phyloP scores from a whole-genome alignment of 2,113 vertebrate species.

The Pao palembangensis region DNA sequence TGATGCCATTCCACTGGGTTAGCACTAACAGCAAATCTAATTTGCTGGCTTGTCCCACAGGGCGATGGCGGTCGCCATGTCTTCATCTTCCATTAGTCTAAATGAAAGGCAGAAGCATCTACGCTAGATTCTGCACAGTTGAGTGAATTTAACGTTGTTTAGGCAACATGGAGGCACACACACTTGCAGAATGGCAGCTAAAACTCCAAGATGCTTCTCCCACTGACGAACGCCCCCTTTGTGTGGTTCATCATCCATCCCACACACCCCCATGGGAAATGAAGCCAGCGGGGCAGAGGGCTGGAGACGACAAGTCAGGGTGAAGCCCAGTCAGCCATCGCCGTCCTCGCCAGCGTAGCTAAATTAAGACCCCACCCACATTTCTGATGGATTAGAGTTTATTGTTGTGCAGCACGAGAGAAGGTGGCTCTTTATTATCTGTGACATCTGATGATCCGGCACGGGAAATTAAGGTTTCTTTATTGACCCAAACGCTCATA shows the following conservation, averaged over 20 bases:
- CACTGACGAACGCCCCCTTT: slow-evolving; percentile 18
- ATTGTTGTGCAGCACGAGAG: too few relatives aligned
- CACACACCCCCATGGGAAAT: slow-evolving; percentile 10
- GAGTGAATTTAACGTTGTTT: not conserved
- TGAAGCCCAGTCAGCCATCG: slow-evolving; percentile 14
- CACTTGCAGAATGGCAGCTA: not conserved
- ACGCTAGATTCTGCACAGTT: not conserved
- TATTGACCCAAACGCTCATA: too few relatives aligned
- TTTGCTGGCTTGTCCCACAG: slow-evolving; percentile 20
- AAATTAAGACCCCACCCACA: not conserved
- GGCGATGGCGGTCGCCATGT: not conserved
- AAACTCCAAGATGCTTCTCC: slow-evolving; percentile 13
- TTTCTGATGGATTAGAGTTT: not conserved
- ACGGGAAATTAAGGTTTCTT: too few relatives aligned
- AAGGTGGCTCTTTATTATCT: too few relatives aligned
- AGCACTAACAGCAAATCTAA: slow-evolving; percentile 24
- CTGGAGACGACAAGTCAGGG: slow-evolving; percentile 11
- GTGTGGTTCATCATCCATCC: slow-evolving; percentile 29
- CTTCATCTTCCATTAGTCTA: slow-evolving; percentile 5
- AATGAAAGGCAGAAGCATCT: not conserved
- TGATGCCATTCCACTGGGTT: slow-evolving; percentile 34
- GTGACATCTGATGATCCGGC: too few relatives aligned
- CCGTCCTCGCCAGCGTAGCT: slow-evolving; percentile 7
- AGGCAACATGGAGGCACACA: not conserved
- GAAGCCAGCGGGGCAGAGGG: slow-evolving; percentile 32